Evolutionary conservation across 2,797 vertebrate genomes (phyloP), one percentile per base, ranked within the genome.

Genomic region (Crocidura indochinensis): DNA sequence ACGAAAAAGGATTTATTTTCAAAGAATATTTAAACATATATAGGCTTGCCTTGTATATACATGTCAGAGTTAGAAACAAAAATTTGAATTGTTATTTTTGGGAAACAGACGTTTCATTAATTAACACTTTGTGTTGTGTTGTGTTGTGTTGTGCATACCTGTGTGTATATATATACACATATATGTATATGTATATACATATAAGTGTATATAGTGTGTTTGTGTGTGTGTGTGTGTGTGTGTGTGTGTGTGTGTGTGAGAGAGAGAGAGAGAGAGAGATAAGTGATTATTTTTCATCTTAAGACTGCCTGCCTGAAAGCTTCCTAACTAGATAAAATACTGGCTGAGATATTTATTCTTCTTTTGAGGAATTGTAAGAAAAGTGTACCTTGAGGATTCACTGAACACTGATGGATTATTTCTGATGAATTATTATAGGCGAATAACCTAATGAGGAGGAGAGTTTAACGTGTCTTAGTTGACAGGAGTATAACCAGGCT

Each of bases 11-110:
- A 84, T 75, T 80, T 38, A 46, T 91, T 87, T 82, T 85, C 60
- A 89, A 96, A 95, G 80, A 96, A 87, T 82, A 89, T 75, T 96
- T 94, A 95, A 93, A 95, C 91, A 96, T 86, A 91, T 90, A 91
- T 77, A 84, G 71, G 69, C 29, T 92, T 93, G n/a, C 71, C 82
- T 90, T 91, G 44, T n/a, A 49, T 56, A 62, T 91, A 96, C 88
- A 73, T 77, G 10, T 44, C 65, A 90, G 10, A 76, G 67, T 84
- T 67, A 91, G 94, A 95, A 68, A 82, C 29, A 94, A 84, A 56
- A 78, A 88, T 71, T 84, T 94, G 78, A n/a, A 51, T 65, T 72
- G 51, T 77, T 90, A 71, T 22, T 65, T 60, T 91, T n/a, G 62
- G 47, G 24, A 78, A 90, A 68, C 46, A 49, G 27, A 4, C n/a